These are phyloP conservation scores for Petrocephalus microphthalmus DNA, from an alignment of 2,113 vertebrate genomes.

Conservation along the genomic window DNA sequence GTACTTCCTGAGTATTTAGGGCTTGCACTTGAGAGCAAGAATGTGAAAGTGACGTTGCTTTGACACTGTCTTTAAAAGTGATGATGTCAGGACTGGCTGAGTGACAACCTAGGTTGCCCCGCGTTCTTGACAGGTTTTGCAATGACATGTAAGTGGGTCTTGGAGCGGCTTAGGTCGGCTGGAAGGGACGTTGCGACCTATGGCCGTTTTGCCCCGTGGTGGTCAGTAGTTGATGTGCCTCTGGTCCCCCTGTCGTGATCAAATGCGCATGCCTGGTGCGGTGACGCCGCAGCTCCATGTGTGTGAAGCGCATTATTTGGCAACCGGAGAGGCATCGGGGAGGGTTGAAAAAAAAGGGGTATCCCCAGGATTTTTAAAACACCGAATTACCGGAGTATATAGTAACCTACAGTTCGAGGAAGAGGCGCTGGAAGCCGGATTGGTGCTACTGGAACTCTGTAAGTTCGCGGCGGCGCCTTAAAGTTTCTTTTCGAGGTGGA, in stretches of 20 bases:
- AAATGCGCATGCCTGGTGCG: conserved; percentile 81
- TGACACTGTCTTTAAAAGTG: background rate
- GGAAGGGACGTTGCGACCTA: background rate
- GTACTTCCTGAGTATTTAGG: background rate
- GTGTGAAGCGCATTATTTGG: conserved; percentile 90
- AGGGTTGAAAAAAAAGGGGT: conserved; percentile 65
- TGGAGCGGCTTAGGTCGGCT: background rate
- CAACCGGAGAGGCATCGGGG: conserved; percentile 73
- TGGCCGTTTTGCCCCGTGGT: conserved; percentile 43
- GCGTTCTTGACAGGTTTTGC: background rate
- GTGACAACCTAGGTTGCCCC: background rate
- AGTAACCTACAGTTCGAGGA: conserved; percentile 49
- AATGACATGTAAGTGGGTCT: background rate
- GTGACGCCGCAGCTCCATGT: conserved; percentile 92
- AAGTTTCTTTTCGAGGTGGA: conserved; percentile 55
- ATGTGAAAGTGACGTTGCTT: conserved; percentile 7
- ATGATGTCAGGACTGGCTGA: background rate
- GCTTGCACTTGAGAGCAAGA: background rate
- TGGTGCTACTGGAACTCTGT: conserved; percentile 56
- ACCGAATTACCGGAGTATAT: conserved; percentile 64
- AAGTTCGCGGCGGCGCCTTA: conserved; percentile 54
- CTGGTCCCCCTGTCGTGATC: conserved; percentile 61
- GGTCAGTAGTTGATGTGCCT: conserved; percentile 56
- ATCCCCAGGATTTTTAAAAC: conserved; percentile 65
- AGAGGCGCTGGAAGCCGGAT: conserved; percentile 42